Conservation (phyloP, 1,140 invertebrate species). For the Sitophilus oryzae region DNA sequence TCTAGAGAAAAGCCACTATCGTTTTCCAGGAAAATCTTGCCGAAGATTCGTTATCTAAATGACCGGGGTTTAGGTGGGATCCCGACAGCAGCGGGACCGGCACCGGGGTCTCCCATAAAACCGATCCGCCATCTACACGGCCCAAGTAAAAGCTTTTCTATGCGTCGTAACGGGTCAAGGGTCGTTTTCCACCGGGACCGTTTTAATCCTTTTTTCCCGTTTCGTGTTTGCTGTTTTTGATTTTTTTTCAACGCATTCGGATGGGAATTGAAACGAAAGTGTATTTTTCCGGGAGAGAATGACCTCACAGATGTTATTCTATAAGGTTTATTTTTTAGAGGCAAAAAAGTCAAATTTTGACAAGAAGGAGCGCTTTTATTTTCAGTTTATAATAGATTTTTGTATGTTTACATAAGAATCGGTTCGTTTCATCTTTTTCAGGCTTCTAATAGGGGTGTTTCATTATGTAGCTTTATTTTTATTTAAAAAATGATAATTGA, state of each 20-base stretch:
- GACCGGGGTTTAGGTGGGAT: not conserved
- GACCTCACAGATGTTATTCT: no score
- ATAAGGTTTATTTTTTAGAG: no score
- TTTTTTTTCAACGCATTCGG: not conserved
- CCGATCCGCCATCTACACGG: not conserved
- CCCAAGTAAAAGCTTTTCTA: not conserved
- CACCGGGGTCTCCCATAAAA: not conserved
- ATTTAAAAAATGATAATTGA: no score
- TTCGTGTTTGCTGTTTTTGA: not conserved
- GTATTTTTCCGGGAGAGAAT: no score
- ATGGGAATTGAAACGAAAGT: not conserved
- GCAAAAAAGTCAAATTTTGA: no score
- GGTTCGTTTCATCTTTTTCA: no score
- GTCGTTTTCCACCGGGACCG: not conserved
- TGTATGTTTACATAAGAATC: no score
- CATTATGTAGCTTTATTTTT: no score
- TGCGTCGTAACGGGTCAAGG: not conserved
- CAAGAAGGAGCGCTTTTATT: no score
- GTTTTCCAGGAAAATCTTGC: not conserved
- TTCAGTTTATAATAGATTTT: no score
- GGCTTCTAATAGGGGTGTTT: no score
- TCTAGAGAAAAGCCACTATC: not conserved
- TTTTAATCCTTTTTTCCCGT: no score
- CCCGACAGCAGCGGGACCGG: not conserved
- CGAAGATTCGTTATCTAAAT: not conserved